These are phyloP conservation scores for Phaethon lepturus DNA, from an alignment of 2,113 vertebrate species.

Conservation along the genomic window DNA sequence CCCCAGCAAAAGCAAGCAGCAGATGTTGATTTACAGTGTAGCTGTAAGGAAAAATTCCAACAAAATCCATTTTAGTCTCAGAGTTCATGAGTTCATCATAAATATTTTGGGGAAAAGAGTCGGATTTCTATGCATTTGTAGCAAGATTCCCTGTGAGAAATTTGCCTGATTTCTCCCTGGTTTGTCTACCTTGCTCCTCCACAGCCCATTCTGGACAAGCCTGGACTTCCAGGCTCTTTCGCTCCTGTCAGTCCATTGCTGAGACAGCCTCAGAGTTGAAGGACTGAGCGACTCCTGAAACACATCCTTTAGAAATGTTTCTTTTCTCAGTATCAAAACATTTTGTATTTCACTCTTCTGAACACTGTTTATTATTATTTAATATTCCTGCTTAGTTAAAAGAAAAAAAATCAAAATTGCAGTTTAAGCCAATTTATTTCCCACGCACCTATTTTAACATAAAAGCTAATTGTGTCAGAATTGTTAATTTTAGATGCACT, in stretches of 20 bases:
- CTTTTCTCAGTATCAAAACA: too few relatives aligned
- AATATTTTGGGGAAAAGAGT: background rate
- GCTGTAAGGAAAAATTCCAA: background rate
- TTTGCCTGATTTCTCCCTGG: background rate
- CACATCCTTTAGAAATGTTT: too few relatives aligned
- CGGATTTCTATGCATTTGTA: background rate
- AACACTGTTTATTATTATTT: too few relatives aligned
- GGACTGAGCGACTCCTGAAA: too few relatives aligned
- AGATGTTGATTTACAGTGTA: background rate
- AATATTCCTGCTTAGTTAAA: too few relatives aligned
- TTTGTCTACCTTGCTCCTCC: background rate
- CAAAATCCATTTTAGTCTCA: background rate
- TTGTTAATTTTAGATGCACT: background rate
- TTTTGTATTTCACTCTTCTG: too few relatives aligned
- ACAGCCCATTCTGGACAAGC: background rate
- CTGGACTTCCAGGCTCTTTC: background rate
- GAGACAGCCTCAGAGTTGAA: background rate
- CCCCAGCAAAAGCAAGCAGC: background rate
- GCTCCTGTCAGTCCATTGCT: background rate
- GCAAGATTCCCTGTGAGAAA: background rate
- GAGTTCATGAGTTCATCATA: background rate
- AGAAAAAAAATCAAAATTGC: too few relatives aligned
- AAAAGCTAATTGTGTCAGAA: background rate
- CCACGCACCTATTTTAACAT: too few relatives aligned
- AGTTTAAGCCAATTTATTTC: too few relatives aligned